These are phyloP conservation scores for Drosophila neocordata DNA, from an alignment of 1,140 invertebrate species.

Conservation along the genomic window DNA sequence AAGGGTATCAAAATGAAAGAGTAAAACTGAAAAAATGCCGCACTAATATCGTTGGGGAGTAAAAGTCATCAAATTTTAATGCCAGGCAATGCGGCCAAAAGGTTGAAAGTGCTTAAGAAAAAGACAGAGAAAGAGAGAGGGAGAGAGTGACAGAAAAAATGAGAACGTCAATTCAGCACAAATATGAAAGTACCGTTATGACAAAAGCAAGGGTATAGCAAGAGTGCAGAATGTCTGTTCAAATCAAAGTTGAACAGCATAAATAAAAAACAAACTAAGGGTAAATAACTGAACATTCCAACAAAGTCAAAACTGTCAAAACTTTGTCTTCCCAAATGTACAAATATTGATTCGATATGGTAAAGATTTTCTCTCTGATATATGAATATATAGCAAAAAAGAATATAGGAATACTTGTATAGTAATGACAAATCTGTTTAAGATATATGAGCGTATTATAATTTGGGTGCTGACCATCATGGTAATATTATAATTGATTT, in stretches of 20 bases:
- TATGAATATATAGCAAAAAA: too few relatives aligned
- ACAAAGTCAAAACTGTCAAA: neutral
- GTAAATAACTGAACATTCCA: neutral
- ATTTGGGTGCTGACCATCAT: too few relatives aligned
- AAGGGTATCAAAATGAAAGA: neutral
- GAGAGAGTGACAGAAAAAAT: slow-evolving; percentile 33
- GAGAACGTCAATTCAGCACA: slow-evolving; percentile 62
- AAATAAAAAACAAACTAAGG: neutral
- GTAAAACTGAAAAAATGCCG: slow-evolving; percentile 26
- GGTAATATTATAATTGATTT: too few relatives aligned
- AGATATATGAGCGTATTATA: too few relatives aligned
- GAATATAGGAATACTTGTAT: too few relatives aligned
- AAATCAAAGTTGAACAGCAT: neutral
- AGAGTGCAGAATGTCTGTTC: too few relatives aligned
- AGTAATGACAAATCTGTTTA: too few relatives aligned
- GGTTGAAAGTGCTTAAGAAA: slow-evolving; percentile 43
- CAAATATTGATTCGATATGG: too few relatives aligned
- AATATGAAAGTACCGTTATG: slow-evolving; percentile 42
- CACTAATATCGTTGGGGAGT: slow-evolving; percentile 29
- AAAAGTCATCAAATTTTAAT: slow-evolving; percentile 73
- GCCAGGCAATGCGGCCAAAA: slow-evolving; percentile 64
- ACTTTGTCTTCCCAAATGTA: too few relatives aligned
- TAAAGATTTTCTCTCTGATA: too few relatives aligned
- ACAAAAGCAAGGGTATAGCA: slow-evolving; percentile 5
- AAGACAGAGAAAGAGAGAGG: slow-evolving; percentile 22